A percentile compares a stretch with the other conserved stretches of the same genome.
Evolutionary conservation across 2,888 invertebrate genomes (phyloP).

Genomic region (Hedychridium roseum): DNA sequence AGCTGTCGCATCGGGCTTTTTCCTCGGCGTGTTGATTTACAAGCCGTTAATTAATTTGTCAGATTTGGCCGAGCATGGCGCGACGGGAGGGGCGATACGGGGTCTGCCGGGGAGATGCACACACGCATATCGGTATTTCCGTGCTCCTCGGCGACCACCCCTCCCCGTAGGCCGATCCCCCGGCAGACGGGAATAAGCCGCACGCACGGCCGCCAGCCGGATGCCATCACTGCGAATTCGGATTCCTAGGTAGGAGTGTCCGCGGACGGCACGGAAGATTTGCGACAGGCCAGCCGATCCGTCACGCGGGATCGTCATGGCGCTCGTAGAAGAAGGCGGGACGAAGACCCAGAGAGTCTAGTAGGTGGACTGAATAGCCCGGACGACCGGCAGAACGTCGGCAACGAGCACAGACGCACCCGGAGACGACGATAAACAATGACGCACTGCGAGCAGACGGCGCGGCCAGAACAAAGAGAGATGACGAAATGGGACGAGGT

Average conservation of each 20-base stretch:
- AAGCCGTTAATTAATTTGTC: constrained; percentile 33
- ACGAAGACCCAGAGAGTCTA: too few relatives aligned
- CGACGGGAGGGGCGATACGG: too few relatives aligned
- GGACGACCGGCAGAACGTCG: too few relatives aligned
- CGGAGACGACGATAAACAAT: too few relatives aligned
- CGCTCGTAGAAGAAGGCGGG: neutral
- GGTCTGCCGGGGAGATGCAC: constrained; percentile 4
- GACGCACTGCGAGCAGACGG: too few relatives aligned
- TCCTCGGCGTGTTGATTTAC: neutral
- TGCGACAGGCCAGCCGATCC: constrained; percentile 14
- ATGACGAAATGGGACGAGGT: too few relatives aligned
- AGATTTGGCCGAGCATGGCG: too few relatives aligned
- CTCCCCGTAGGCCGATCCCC: too few relatives aligned
- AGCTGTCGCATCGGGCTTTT: neutral
- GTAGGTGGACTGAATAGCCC: too few relatives aligned
- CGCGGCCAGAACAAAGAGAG: too few relatives aligned
- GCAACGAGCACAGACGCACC: too few relatives aligned
- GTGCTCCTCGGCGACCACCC: constrained; percentile 8
- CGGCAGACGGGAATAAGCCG: too few relatives aligned
- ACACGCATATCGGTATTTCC: constrained; percentile 28
- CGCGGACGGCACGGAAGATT: constrained; percentile 22
- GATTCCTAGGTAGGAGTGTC: constrained; percentile 16
- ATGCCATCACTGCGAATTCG: constrained; percentile 28
- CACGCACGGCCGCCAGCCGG: constrained; percentile 5
- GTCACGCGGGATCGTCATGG: constrained; percentile 7